Percentiles rank a stretch among this genome's conserved stretches.
Conservation (phyloP, 2,888 invertebrate species). For the Gortyna flavago region DNA sequence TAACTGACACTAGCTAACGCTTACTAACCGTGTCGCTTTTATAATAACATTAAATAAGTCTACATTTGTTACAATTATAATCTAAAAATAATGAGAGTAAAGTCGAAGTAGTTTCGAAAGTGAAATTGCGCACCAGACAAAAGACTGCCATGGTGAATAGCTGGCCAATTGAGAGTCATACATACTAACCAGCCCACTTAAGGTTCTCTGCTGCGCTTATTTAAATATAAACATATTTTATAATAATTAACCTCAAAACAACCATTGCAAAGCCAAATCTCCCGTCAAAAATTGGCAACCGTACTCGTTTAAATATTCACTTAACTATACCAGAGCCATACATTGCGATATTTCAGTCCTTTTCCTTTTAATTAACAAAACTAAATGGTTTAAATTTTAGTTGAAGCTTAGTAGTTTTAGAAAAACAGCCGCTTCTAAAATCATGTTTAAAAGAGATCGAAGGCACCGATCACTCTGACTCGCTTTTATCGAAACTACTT, state of each 20-base stretch:
- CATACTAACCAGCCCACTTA: background rate
- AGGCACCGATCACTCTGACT: background rate
- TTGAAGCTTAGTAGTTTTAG: background rate
- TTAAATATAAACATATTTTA: slow-evolving; percentile 5
- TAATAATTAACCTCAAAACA: slow-evolving; percentile 3
- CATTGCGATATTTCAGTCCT: background rate
- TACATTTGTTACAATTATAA: slow-evolving; percentile 26
- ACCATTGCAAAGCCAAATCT: slow-evolving; percentile 2
- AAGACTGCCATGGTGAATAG: slow-evolving; percentile 38
- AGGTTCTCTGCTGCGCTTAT: slow-evolving; percentile 3
- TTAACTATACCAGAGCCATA: background rate
- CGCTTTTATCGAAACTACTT: background rate
- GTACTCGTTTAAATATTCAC: slow-evolving; percentile 9
- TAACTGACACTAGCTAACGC: slow-evolving; percentile 57
- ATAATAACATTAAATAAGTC: slow-evolving; percentile 38
- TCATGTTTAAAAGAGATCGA: background rate
- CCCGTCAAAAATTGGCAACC: background rate
- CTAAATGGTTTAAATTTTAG: background rate
- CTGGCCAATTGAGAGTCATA: slow-evolving; percentile 24
- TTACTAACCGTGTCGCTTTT: slow-evolving; percentile 45
- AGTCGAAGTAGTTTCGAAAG: slow-evolving; percentile 61
- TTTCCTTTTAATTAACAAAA: background rate
- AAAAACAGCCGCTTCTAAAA: background rate
- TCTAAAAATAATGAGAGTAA: slow-evolving; percentile 48
- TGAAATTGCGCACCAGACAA: slow-evolving; percentile 53